Conservation (phyloP, 1,140 invertebrate species). For the Drosophila pachea region DNA sequence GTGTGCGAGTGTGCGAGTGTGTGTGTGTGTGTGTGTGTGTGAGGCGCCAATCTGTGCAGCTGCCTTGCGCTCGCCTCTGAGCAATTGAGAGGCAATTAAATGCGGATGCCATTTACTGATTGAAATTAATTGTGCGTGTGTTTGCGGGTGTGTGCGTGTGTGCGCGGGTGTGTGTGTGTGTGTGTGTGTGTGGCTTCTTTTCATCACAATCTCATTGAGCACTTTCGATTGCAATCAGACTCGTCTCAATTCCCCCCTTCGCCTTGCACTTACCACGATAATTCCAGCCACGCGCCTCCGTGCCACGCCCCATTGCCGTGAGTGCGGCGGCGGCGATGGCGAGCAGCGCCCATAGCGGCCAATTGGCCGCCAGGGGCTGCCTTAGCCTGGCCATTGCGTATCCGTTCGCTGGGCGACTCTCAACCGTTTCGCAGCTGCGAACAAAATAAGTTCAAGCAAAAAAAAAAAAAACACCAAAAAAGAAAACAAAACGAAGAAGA, state of each 20-base stretch:
- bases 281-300: conserved; percentile 41
- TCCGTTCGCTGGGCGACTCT: conserved; percentile 1
- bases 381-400: conserved; percentile 49
- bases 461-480: too few relatives aligned
- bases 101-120: conserved; percentile 54
- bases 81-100: conserved; percentile 73
- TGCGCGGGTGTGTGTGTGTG: neutral
- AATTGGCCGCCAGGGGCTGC: conserved; percentile 50
- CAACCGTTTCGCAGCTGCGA: neutral
- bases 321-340: conserved; percentile 24
- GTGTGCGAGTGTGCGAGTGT: neutral
- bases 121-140: conserved; percentile 63
- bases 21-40: conserved; percentile 1
- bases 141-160: neutral
- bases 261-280: conserved; percentile 50
- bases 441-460: too few relatives aligned
- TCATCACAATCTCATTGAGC: neutral
- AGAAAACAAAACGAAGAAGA: too few relatives aligned
- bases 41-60: conserved; percentile 55
- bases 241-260: neutral
- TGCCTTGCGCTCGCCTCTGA: conserved; percentile 16
- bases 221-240: neutral
- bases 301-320: conserved; percentile 7
- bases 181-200: neutral
- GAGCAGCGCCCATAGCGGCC: conserved; percentile 62